These are phyloP conservation scores for Labeo calbasu DNA, from an alignment of 2,797 vertebrate genomes.

Conservation along the genomic window DNA sequence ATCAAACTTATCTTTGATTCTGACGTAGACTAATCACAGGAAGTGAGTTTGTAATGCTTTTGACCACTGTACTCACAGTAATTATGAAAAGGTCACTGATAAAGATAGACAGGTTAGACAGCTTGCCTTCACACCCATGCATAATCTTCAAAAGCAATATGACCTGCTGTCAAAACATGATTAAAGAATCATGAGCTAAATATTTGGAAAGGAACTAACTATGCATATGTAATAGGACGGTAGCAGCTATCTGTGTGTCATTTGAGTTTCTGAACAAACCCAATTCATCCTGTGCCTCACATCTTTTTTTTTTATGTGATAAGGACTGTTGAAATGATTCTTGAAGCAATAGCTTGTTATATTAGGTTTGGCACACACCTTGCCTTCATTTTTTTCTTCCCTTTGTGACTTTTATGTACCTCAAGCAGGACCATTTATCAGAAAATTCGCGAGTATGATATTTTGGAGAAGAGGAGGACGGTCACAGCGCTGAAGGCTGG, in stretches of 20 bases:
- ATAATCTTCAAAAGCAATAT: slow-evolving; percentile 53
- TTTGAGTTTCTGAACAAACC: background rate
- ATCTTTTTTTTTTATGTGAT: background rate
- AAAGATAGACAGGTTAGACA: slow-evolving; percentile 47
- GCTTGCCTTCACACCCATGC: slow-evolving; percentile 43
- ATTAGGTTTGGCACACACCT: background rate
- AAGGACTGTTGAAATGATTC: background rate
- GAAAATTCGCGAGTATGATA: slow-evolving; percentile 89
- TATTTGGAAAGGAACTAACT: slow-evolving; percentile 36
- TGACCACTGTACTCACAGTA: slow-evolving; percentile 38
- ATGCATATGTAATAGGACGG: slow-evolving; percentile 26
- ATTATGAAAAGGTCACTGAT: slow-evolving; percentile 49
- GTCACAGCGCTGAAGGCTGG: slow-evolving; percentile 92
- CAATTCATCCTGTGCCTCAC: background rate
- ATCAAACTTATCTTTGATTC: background rate
- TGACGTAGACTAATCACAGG: background rate
- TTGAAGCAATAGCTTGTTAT: background rate
- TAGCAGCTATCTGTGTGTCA: background rate
- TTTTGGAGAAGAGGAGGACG: slow-evolving; percentile 94
- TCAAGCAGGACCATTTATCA: slow-evolving; percentile 89
- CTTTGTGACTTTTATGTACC: background rate
- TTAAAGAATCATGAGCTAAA: slow-evolving; percentile 47
- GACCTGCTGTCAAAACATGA: slow-evolving; percentile 30
- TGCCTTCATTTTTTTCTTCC: background rate
- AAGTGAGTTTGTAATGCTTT: slow-evolving; percentile 25